phyloP scores from a whole-genome alignment of 2,797 vertebrate species.

The Mormyrus hasselquistii region DNA sequence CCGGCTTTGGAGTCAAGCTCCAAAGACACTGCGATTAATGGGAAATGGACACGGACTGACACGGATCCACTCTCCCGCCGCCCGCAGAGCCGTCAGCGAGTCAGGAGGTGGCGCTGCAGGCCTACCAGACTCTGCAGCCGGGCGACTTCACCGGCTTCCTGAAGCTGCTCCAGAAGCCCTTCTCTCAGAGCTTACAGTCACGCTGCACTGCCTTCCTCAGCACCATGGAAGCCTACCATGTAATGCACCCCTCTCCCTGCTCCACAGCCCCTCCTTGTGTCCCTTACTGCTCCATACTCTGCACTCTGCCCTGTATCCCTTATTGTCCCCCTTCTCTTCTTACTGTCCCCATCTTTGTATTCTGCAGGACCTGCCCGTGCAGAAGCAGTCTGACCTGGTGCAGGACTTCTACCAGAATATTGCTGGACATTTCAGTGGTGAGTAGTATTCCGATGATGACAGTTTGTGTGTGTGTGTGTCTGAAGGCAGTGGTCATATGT shows the following conservation, averaged over 20 bases:
- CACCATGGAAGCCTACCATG: slow-evolving; percentile 67
- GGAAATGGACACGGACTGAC: not conserved
- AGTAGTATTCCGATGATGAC: slow-evolving; percentile 32
- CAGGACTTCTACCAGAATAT: slow-evolving; percentile 70
- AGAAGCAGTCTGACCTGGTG: slow-evolving; percentile 68
- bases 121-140: slow-evolving; percentile 57
- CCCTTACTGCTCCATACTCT: not conserved
- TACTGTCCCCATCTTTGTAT: not conserved
- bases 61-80: not conserved
- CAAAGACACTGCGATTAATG: not conserved
- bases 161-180: slow-evolving; percentile 59
- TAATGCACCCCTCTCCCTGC: slow-evolving; percentile 37
- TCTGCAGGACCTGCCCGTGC: slow-evolving; percentile 55
- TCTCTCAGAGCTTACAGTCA: slow-evolving; percentile 63
- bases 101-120: slow-evolving; percentile 44
- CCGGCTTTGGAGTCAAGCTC: not conserved
- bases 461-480: not conserved
- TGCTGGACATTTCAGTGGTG: slow-evolving; percentile 57
- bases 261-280: not conserved
- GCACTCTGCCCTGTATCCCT: not conserved
- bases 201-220: slow-evolving; percentile 66
- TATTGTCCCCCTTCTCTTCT: not conserved
- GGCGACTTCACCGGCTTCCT: slow-evolving; percentile 70
- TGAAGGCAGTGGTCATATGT: not conserved
- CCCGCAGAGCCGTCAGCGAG: slow-evolving; percentile 49